Evolutionary conservation across 2,888 invertebrate species (phyloP), one percentile per base, ranked within the genome.

Genomic region (Hoplodrina blanda): DNA sequence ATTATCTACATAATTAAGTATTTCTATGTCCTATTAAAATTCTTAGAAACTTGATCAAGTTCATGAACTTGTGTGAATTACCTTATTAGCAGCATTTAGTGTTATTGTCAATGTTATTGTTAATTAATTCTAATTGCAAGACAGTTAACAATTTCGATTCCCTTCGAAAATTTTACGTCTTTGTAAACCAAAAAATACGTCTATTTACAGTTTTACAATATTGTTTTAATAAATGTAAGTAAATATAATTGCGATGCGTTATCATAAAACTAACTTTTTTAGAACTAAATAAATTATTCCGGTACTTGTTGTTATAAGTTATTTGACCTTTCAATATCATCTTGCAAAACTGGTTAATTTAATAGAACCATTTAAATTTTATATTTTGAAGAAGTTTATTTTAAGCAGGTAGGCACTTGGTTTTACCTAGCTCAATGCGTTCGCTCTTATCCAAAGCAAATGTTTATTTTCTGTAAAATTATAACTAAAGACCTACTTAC

Each of bases 401-500:
- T 10, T 70, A 66, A 57, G 54, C 25, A 61, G n/a, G 55, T 55
- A 55, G 17, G 46, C 17, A 46, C 50, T 60, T 53, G 3, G 20
- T 59, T 37, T 61, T 54, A 17, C 20, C 0, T 49, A 53, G 0
- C n/a, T 15, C 53, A 62, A 46, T 30, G 50, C 50, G 41, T 61
- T 62, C 30, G 56, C 20, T 17, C 46, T 17, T 46, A 17, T 6
- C 13, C 7, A 20, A 49, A 25, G 30, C n/a, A 44, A n/a, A 52
- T 30, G 25, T 56, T 64, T 44, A 30, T 53, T 69, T 20, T 30
- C 44, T 33, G 61, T 10, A 65, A 33, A 53, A 74, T 13, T 33
- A 59, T 57, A 50, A 55, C 17, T 13, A 50, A 50, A 78, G 82
- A 85, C 82, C 86, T 84, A 95, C 97, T 97, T 96, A 98, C 98